phyloP scores from a whole-genome alignment of 23 tunicate genomes.

The Trididemnum nubilum region DNA sequence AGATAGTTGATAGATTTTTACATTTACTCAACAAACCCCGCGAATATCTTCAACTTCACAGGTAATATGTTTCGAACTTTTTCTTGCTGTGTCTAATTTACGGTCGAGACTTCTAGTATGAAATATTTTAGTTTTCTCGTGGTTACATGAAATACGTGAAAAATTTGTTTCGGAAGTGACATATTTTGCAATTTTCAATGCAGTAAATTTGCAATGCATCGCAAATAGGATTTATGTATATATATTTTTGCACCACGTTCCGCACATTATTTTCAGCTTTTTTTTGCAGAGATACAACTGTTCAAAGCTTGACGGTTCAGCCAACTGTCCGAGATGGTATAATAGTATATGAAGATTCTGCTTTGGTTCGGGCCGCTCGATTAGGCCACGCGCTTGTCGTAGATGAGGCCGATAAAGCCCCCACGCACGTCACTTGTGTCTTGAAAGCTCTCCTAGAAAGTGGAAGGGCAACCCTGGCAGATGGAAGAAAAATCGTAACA shows the following conservation, averaged over 20 bases:
- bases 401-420: conserved; percentile 98
- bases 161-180: no score
- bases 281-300: conserved; percentile 88
- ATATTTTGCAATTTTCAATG: no score
- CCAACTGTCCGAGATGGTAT: conserved; percentile 92
- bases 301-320: conserved; percentile 90
- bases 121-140: no score
- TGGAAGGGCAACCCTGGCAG: conserved; percentile 89
- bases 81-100: no score
- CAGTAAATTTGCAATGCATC: no score
- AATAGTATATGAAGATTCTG: conserved; percentile 90
- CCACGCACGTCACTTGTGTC: conserved; percentile 94
- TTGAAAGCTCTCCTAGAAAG: conserved; percentile 84
- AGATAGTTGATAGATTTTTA: conserved; percentile 92
- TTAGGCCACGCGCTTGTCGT: conserved; percentile 93
- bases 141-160: no score
- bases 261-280: no score
- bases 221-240: no score
- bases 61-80: no score
- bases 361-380: conserved; percentile 82
- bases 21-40: conserved; percentile 86
- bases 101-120: no score
- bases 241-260: no score
- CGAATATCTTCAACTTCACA: conserved; percentile 94
- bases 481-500: conserved; percentile 91